Percentiles rank a stretch among this genome's conserved stretches.
phyloP scores from a whole-genome alignment of 2,113 vertebrate species.

The Lycaon pictus region DNA sequence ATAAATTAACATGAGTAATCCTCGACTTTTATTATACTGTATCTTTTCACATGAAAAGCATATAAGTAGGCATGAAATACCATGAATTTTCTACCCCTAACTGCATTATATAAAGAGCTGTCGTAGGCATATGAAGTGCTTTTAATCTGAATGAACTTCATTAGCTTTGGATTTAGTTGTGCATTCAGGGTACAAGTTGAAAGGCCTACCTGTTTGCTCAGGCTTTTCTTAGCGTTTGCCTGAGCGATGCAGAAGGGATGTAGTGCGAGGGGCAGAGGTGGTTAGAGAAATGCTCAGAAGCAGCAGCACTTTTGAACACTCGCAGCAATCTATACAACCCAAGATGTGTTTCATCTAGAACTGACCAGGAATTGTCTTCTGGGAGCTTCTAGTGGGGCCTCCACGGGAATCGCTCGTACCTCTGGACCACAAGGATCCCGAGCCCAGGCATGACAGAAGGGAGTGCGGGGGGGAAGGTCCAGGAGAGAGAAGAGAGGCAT shows the following conservation, averaged over 20 bases:
- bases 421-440: neutral
- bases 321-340: conserved; percentile 1
- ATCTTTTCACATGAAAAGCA: conserved; percentile 81
- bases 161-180: conserved; percentile 78
- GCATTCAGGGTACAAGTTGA: conserved; percentile 79
- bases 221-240: conserved; percentile 73
- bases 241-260: conserved; percentile 45
- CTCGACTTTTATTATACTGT: conserved; percentile 74
- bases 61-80: conserved; percentile 74
- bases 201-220: conserved; percentile 81
- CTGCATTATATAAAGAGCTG: conserved; percentile 61
- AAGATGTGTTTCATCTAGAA: neutral
- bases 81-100: conserved; percentile 76
- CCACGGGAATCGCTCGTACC: neutral
- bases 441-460: neutral
- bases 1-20: conserved; percentile 78
- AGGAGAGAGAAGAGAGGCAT: neutral
- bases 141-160: conserved; percentile 79
- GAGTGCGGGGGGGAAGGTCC: accelerated
- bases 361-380: neutral
- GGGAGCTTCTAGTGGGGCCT: neutral
- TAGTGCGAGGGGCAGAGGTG: neutral
- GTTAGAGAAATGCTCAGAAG: conserved; percentile 70
- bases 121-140: conserved; percentile 71
- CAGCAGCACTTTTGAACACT: conserved; percentile 32